Evolutionary conservation across 1,140 invertebrate species (phyloP).

Genomic region (Palaemon carinicauda): DNA sequence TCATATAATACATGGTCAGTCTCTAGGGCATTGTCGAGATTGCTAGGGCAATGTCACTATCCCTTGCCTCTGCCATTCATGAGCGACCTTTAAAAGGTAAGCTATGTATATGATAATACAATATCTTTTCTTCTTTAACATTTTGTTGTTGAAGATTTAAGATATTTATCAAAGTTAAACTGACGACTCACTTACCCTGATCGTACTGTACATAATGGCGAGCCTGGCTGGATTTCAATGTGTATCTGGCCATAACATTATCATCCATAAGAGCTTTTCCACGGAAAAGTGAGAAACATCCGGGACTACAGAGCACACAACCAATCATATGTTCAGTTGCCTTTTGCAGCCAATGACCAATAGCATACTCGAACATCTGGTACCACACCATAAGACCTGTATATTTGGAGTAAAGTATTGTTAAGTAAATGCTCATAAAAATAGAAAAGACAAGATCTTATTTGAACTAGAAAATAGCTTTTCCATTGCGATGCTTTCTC

Average conservation of each 20-base stretch:
- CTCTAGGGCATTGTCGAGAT: too few species aligned
- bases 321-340: slow-evolving; percentile 98
- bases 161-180: not conserved
- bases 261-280: slow-evolving; percentile 97
- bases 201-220: slow-evolving; percentile 98
- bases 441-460: too few species aligned
- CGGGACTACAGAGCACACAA: slow-evolving; percentile 97
- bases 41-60: too few species aligned
- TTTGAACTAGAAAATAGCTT: too few species aligned
- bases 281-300: slow-evolving; percentile 97
- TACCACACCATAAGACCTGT: slow-evolving; percentile 97
- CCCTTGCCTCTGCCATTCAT: too few species aligned
- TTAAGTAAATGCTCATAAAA: too few species aligned
- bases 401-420: slow-evolving; percentile 60
- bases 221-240: slow-evolving; percentile 90
- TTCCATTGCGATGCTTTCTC: too few species aligned
- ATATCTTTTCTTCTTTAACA: too few species aligned
- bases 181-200: slow-evolving; percentile 73
- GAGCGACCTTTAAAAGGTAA: too few species aligned
- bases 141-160: too few species aligned
- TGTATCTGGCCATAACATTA: slow-evolving; percentile 98
- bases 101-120: too few species aligned
- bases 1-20: too few species aligned
- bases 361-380: slow-evolving; percentile 98
- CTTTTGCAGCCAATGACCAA: slow-evolving; percentile 99